phyloP scores from a whole-genome alignment of 37 sponge, comb jelly and placozoan species.

The Aphrocallistes beatrix region DNA sequence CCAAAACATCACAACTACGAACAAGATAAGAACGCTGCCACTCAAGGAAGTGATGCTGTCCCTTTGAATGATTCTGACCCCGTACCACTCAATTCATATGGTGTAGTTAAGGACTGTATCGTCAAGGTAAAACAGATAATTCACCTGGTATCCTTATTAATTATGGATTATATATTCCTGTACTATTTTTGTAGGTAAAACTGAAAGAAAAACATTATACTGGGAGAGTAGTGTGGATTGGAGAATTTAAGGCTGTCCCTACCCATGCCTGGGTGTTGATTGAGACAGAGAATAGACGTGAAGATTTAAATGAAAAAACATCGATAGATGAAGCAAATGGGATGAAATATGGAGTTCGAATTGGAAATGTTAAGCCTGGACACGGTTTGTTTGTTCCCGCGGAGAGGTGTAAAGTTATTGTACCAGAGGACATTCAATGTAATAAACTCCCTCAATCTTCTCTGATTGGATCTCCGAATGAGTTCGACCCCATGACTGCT shows the following conservation, averaged over 20 bases:
- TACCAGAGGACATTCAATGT: background rate
- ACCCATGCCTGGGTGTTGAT: background rate
- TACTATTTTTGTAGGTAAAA: background rate
- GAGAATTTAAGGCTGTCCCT: background rate
- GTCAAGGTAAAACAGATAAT: conserved; percentile 1
- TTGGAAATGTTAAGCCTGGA: background rate
- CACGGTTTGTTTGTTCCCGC: conserved; percentile 6
- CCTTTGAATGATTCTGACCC: background rate
- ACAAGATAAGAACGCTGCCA: too few relatives aligned
- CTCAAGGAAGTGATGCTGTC: background rate
- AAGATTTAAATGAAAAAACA: background rate
- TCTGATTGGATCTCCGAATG: background rate
- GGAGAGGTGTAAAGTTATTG: background rate
- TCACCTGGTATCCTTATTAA: background rate
- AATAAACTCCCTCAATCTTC: background rate
- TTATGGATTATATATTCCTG: background rate
- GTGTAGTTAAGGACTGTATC: background rate
- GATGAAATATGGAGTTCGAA: background rate
- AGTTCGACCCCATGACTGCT: background rate
- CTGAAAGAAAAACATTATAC: background rate
- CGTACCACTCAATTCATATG: background rate
- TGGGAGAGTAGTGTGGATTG: conserved; percentile 1
- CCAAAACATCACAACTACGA: too few relatives aligned
- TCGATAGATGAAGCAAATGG: background rate
- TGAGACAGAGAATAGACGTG: background rate